These are phyloP conservation scores for Chionis minor DNA, from an alignment of 2,113 vertebrate genomes.

Conservation along the genomic window DNA sequence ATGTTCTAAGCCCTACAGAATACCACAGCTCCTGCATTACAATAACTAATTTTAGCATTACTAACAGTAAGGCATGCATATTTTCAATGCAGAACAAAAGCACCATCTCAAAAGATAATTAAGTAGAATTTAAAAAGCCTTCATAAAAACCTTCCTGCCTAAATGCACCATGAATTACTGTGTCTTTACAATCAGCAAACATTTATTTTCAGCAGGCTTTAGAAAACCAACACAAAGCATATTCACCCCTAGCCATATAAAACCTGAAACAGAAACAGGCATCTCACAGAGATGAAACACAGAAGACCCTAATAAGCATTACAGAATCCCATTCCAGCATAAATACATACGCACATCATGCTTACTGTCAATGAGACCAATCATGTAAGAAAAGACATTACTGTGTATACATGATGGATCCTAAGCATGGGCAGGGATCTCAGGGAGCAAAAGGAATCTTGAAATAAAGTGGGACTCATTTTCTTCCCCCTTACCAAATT, in stretches of 20 bases:
- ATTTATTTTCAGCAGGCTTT: neutral
- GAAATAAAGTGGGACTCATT: neutral
- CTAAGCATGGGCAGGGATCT: neutral
- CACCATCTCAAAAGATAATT: neutral
- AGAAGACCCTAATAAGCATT: neutral
- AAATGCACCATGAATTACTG: neutral
- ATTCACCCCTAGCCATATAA: neutral
- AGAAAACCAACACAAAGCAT: neutral
- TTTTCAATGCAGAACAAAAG: conserved; percentile 3
- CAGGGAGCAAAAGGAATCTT: neutral
- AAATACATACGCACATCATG: neutral
- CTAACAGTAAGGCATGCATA: neutral
- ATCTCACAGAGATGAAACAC: neutral
- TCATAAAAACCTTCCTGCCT: neutral
- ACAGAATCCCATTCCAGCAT: neutral
- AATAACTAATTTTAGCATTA: neutral
- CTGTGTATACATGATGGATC: neutral
- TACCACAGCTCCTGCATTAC: neutral
- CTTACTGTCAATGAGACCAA: neutral
- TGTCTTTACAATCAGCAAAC: neutral
- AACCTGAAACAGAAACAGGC: neutral
- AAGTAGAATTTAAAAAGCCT: neutral
- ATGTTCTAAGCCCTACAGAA: neutral
- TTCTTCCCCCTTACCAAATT: neutral
- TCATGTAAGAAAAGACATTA: neutral